Evolutionary conservation across 2,797 vertebrate species (phyloP).

Genomic region (Apogon hyalosoma): DNA sequence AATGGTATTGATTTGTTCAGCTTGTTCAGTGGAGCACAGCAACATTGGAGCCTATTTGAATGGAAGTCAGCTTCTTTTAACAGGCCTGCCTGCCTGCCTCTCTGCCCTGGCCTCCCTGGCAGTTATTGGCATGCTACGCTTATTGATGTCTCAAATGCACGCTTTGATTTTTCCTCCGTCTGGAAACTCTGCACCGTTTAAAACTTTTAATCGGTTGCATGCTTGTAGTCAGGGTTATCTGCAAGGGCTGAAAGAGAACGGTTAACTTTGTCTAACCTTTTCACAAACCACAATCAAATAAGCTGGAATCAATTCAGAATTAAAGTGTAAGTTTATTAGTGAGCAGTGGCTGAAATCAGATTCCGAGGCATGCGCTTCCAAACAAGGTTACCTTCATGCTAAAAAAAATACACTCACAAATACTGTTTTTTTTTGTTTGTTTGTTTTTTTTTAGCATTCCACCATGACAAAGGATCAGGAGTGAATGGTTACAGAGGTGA

Average conservation of each 20-base stretch:
- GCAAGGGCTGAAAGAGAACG: slow-evolving; percentile 32
- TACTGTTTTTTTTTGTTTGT: neutral
- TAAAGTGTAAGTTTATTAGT: slow-evolving; percentile 35
- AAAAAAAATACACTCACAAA: neutral
- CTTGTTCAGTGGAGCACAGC: slow-evolving; percentile 59
- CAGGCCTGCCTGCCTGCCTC: slow-evolving; percentile 36
- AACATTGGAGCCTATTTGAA: slow-evolving; percentile 59
- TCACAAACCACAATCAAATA: slow-evolving; percentile 23
- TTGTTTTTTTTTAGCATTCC: neutral
- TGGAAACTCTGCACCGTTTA: slow-evolving; percentile 53
- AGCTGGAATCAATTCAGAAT: neutral
- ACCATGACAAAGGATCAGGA: slow-evolving; percentile 8
- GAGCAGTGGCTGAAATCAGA: slow-evolving; percentile 26
- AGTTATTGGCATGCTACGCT: slow-evolving; percentile 50
- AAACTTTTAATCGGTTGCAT: slow-evolving; percentile 62
- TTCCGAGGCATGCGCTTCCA: neutral
- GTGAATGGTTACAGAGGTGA: slow-evolving; percentile 22
- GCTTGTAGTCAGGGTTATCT: slow-evolving; percentile 30
- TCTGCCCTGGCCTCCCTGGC: slow-evolving; percentile 32
- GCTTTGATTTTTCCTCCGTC: slow-evolving; percentile 64
- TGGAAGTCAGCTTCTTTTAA: slow-evolving; percentile 67
- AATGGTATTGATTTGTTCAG: slow-evolving; percentile 71
- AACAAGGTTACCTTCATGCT: slow-evolving; percentile 2
- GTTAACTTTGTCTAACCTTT: slow-evolving; percentile 49
- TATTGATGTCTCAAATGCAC: slow-evolving; percentile 66